A percentile compares a stretch with the other conserved stretches of the same genome.
phyloP scores from a whole-genome alignment of 2,113 vertebrate species.

The Riparia riparia region DNA sequence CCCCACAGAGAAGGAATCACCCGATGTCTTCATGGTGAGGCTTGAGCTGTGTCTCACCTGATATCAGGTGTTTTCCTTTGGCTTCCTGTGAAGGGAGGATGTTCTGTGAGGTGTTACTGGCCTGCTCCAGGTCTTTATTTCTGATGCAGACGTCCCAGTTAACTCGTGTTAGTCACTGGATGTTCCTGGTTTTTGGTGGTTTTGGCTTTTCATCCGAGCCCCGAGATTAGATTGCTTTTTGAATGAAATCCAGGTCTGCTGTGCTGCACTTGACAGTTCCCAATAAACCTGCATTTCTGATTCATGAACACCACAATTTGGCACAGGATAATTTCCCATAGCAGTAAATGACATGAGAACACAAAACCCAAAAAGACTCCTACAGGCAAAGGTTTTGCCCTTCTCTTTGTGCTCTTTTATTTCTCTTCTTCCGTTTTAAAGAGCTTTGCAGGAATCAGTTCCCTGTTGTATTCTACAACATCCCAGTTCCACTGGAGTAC shows the following conservation, averaged over 20 bases:
- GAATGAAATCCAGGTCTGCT: conserved; percentile 35
- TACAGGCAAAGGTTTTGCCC: not conserved
- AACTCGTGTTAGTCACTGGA: not conserved
- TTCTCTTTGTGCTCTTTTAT: not conserved
- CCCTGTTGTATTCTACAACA: not conserved
- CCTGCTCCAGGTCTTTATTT: not conserved
- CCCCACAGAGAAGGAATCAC: not conserved
- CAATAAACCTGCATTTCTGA: conserved; percentile 19
- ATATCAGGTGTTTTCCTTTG: not conserved
- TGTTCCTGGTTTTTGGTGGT: not conserved
- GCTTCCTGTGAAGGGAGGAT: not conserved
- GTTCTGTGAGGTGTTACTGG: not conserved
- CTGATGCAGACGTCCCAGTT: not conserved
- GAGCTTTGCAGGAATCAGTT: not conserved
- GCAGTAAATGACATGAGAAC: conserved; percentile 32
- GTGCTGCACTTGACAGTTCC: conserved; percentile 5
- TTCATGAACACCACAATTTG: not conserved
- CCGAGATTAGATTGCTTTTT: conserved; percentile 20
- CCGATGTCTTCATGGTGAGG: accelerated
- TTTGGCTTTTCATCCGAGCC: not conserved
- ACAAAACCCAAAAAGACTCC: not conserved
- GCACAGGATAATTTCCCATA: conserved; percentile 14
- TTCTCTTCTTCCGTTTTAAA: not conserved
- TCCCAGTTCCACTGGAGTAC: not conserved
- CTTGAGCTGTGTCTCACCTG: not conserved